Evolutionary conservation across 2,113 vertebrate genomes (phyloP).

Genomic region (Fregata magnificens): DNA sequence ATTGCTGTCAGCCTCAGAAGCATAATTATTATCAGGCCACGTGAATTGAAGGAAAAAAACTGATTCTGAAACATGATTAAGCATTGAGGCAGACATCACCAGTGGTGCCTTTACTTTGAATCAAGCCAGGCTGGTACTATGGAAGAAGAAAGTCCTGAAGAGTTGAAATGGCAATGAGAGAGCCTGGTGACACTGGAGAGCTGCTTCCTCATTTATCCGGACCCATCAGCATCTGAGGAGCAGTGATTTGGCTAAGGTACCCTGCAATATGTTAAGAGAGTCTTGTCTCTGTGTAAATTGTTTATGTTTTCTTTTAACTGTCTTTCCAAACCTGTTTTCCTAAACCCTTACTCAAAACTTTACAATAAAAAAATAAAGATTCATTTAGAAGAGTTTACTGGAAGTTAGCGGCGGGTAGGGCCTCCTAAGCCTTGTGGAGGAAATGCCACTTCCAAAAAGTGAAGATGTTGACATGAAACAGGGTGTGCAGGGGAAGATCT

Average conservation of each 20-base stretch:
- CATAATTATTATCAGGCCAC: neutral
- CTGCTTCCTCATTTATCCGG: neutral
- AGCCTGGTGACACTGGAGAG: neutral
- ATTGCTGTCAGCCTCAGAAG: neutral
- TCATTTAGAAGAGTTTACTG: neutral
- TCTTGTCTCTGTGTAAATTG: neutral
- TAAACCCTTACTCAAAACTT: neutral
- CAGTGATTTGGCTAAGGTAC: neutral
- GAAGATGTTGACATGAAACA: neutral
- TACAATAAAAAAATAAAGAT: neutral
- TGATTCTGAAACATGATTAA: neutral
- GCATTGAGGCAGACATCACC: neutral
- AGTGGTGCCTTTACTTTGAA: neutral
- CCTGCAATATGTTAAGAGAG: neutral
- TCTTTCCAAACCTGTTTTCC: neutral
- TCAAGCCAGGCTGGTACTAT: neutral
- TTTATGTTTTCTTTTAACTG: neutral
- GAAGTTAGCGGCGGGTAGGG: fast-evolving
- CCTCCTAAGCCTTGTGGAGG: neutral
- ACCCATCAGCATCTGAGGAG: neutral
- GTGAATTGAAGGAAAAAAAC: neutral
- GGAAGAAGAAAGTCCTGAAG: neutral
- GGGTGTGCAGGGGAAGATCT: neutral
- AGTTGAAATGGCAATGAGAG: neutral
- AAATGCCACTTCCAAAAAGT: neutral